phyloP scores from a whole-genome alignment of 2,797 vertebrate genomes.

The Acrossocheilus wenchowensis region DNA sequence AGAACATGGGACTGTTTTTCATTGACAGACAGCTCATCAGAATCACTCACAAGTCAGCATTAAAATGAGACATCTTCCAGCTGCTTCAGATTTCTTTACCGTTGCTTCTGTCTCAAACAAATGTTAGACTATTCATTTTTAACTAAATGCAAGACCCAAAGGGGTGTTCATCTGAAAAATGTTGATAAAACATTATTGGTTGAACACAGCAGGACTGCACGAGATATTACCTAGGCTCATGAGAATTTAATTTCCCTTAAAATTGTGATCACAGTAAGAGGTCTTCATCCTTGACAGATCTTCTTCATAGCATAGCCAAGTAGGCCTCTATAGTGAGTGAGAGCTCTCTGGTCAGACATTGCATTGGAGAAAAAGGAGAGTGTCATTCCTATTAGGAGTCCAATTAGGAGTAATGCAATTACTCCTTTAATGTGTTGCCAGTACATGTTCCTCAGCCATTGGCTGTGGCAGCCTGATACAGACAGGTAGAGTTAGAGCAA shows the following conservation, averaged over 20 bases:
- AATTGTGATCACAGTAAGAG: background rate
- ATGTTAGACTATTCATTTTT: conserved; percentile 40
- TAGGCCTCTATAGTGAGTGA: background rate
- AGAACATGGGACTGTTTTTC: conserved; percentile 71
- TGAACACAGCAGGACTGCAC: background rate
- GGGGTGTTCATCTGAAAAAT: background rate
- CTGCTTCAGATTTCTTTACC: conserved; percentile 66
- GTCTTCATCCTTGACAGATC: background rate
- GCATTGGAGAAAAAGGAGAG: background rate
- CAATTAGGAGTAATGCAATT: background rate
- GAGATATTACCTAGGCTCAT: background rate
- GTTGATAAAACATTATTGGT: background rate
- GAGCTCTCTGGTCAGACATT: conserved; percentile 2
- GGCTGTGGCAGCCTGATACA: conserved; percentile 47
- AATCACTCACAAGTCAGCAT: conserved; percentile 58
- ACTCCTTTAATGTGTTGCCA: background rate
- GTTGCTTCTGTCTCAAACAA: conserved; percentile 56
- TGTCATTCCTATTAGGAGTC: background rate
- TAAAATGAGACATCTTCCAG: conserved; percentile 67
- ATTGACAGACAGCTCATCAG: conserved; percentile 56
- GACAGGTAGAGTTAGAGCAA: conserved; percentile 67
- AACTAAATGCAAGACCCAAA: conserved; percentile 54
- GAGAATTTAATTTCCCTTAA: background rate
- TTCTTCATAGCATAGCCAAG: background rate
- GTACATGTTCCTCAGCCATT: background rate